Evolutionary conservation across 2,888 invertebrate genomes (phyloP).

Genomic region (Criorhina ranunculi): DNA sequence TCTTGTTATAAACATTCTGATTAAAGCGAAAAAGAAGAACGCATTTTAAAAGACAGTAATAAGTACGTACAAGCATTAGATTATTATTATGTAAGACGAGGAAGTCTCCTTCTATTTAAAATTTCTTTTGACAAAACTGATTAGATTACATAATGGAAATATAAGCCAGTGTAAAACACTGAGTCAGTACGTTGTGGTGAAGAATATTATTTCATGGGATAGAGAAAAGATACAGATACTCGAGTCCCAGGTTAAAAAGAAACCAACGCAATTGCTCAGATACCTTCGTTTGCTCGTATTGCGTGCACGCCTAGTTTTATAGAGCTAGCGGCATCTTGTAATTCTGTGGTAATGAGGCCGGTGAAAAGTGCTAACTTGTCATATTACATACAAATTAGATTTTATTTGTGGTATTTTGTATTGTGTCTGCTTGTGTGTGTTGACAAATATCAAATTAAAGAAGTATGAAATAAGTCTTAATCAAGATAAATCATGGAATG

Average conservation of each 20-base stretch:
- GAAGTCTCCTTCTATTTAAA: conserved; percentile 47
- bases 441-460: conserved; percentile 36
- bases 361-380: conserved; percentile 50
- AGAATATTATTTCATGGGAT: conserved; percentile 27
- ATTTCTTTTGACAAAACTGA: conserved; percentile 66
- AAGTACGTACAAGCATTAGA: conserved; percentile 9
- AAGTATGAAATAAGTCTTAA: not conserved
- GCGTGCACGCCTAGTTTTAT: conserved; percentile 58
- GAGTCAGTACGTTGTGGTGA: conserved; percentile 20
- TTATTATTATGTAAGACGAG: conserved; percentile 36
- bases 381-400: conserved; percentile 29
- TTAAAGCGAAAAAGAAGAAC: not conserved
- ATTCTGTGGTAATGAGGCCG: conserved; percentile 34
- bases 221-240: conserved; percentile 27
- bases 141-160: conserved; percentile 73
- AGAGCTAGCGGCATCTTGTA: conserved; percentile 35
- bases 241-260: not conserved
- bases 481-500: conserved; percentile 38
- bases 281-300: conserved; percentile 66
- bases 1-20: conserved; percentile 15
- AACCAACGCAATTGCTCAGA: conserved; percentile 45
- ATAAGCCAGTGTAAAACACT: conserved; percentile 48
- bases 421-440: conserved; percentile 29
- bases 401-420: conserved; percentile 30
- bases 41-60: too few relatives aligned